Percentiles rank a stretch among this genome's conserved stretches.
Conservation (phyloP, 2,888 invertebrate genomes). For the Lasioglossum oenotherae region DNA sequence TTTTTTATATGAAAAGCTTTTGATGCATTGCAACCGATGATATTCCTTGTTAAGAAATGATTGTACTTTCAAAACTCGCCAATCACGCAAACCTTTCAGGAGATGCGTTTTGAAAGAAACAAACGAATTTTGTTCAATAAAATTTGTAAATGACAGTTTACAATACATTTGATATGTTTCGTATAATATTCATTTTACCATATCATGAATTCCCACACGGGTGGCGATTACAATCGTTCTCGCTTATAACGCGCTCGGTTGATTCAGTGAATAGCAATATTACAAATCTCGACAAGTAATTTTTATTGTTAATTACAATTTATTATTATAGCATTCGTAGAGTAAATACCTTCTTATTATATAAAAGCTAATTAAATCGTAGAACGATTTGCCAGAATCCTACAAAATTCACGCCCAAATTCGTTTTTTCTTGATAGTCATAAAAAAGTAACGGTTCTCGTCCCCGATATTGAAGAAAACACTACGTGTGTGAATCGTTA, state of each 20-base stretch:
- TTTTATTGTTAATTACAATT: conserved; percentile 71
- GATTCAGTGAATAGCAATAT: conserved; percentile 26
- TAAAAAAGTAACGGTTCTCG: conserved; percentile 46
- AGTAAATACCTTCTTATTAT: conserved; percentile 63
- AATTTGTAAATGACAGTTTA: conserved; percentile 35
- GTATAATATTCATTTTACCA: background rate
- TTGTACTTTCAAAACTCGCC: conserved; percentile 11
- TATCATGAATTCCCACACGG: background rate
- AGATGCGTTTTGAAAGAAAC: conserved; percentile 8
- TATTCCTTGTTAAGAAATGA: conserved; percentile 23
- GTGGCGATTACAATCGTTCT: background rate
- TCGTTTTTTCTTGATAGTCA: conserved; percentile 23
- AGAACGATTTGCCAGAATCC: conserved; percentile 46
- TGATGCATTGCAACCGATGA: conserved; percentile 2
- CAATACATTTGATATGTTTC: conserved; percentile 12
- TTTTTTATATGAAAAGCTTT: conserved; percentile 63
- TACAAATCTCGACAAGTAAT: conserved; percentile 56
- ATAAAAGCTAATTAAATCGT: conserved; percentile 61
- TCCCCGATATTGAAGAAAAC: conserved; percentile 33
- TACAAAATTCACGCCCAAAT: conserved; percentile 35
- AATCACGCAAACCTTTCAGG: background rate
- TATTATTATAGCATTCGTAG: conserved; percentile 63
- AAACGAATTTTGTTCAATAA: conserved; percentile 42
- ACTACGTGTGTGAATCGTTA: conserved; percentile 38
- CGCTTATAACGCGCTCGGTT: background rate